Evolutionary conservation across 2,888 invertebrate species (phyloP).

Genomic region (Cryptocheilus praepositus): DNA sequence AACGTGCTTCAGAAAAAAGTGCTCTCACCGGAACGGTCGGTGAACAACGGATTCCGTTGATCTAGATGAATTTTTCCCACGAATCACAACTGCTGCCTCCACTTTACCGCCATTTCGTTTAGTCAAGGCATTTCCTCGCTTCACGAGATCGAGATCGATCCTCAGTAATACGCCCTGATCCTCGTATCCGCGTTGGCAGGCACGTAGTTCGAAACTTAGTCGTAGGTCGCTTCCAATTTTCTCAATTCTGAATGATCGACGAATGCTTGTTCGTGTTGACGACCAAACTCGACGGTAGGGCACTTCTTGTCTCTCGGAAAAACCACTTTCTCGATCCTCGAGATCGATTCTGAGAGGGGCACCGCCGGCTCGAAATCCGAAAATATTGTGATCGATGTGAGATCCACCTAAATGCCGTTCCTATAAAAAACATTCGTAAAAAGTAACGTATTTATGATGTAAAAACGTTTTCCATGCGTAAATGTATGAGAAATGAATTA

Average conservation of each 20-base stretch:
- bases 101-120: constrained; percentile 43
- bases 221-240: constrained; percentile 55
- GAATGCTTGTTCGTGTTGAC: constrained; percentile 84
- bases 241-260: constrained; percentile 90
- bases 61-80: constrained; percentile 56
- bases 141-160: constrained; percentile 61
- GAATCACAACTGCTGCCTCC: constrained; percentile 51
- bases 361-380: constrained; percentile 91
- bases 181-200: constrained; percentile 59
- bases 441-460: background rate
- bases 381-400: constrained; percentile 89
- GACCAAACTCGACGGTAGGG: constrained; percentile 93
- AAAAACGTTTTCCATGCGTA: too few species aligned
- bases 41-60: constrained; percentile 59
- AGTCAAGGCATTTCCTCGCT: constrained; percentile 45
- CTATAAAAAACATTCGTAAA: constrained; percentile 71
- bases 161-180: constrained; percentile 58
- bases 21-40: constrained; percentile 56
- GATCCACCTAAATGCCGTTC: constrained; percentile 86
- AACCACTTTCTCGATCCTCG: constrained; percentile 88
- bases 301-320: constrained; percentile 89
- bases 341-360: constrained; percentile 90
- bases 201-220: constrained; percentile 60
- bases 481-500: too few species aligned
- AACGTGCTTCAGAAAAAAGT: background rate